These are phyloP conservation scores for Anoncus sp. DNA, from an alignment of 2,888 invertebrate genomes.

Conservation along the genomic window DNA sequence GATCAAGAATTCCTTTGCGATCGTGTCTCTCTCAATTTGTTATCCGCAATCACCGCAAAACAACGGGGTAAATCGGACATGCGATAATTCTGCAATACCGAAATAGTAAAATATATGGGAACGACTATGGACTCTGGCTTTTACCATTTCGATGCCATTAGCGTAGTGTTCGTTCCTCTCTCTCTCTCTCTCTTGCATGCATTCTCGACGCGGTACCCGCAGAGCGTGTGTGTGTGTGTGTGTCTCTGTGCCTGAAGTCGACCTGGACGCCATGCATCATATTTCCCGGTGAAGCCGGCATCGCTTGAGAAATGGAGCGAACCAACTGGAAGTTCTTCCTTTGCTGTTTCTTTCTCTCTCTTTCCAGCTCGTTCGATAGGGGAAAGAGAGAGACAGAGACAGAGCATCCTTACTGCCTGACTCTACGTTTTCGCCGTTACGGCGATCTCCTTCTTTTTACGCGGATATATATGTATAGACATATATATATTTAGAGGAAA, in stretches of 20 bases:
- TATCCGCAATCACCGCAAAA: background rate
- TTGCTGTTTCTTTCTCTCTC: constrained; percentile 5
- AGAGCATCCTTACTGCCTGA: constrained; percentile 61
- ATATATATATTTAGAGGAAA: constrained; percentile 24
- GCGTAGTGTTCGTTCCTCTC: constrained; percentile 47
- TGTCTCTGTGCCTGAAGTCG: constrained; percentile 75
- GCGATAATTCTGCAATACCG: constrained; percentile 29
- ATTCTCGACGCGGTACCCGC: background rate
- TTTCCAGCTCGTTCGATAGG: constrained; percentile 23
- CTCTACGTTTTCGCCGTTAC: constrained; percentile 57
- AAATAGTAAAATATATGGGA: constrained; percentile 42
- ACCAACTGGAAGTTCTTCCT: constrained; percentile 52
- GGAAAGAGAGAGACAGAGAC: constrained; percentile 31
- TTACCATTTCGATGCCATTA: constrained; percentile 78
- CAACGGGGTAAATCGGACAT: constrained; percentile 30
- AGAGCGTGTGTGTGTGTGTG: constrained; percentile 1
- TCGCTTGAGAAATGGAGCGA: constrained; percentile 61
- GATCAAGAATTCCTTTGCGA: background rate
- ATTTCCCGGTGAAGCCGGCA: constrained; percentile 72
- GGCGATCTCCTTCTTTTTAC: constrained; percentile 39
- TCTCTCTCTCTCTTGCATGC: constrained; percentile 20
- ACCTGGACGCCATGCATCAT: constrained; percentile 77
- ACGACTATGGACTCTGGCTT: background rate
- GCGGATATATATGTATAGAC: background rate
- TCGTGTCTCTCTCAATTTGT: background rate